These are phyloP conservation scores for Drosophila trichaetosa DNA, from an alignment of 2,888 invertebrate species.

Conservation along the genomic window DNA sequence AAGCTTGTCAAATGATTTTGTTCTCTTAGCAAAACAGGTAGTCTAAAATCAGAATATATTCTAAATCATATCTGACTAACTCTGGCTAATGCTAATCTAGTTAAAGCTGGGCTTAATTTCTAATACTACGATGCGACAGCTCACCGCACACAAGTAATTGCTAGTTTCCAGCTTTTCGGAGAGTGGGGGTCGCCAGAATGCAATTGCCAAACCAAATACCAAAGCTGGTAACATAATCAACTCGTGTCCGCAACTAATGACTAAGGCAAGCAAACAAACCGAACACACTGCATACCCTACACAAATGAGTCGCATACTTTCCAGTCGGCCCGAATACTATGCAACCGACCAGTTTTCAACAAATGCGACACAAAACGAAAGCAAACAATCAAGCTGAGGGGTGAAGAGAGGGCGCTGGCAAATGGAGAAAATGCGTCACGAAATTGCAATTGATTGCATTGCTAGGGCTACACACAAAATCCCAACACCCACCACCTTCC, in stretches of 20 bases:
- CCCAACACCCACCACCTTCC: neutral
- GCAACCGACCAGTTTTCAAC: constrained; percentile 14
- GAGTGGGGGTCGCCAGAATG: neutral
- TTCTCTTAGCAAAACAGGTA: neutral
- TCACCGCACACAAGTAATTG: neutral
- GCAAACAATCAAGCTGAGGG: constrained; percentile 58
- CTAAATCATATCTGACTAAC: neutral
- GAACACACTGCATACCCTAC: constrained; percentile 11
- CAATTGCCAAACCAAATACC: constrained; percentile 27
- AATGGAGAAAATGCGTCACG: constrained; percentile 48
- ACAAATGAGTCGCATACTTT: constrained; percentile 34
- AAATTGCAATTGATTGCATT: constrained; percentile 76
- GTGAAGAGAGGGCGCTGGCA: constrained; percentile 15
- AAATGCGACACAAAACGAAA: constrained; percentile 36
- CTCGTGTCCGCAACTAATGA: constrained; percentile 40
- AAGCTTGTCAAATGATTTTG: neutral
- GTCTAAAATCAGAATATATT: neutral
- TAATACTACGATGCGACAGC: neutral
- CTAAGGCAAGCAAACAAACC: constrained; percentile 28
- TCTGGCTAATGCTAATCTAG: neutral
- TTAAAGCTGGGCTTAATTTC: constrained; percentile 1
- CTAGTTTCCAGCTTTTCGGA: neutral
- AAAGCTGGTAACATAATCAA: constrained; percentile 37
- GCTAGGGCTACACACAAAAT: constrained; percentile 51
- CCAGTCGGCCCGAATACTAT: constrained; percentile 1